Conservation (phyloP, 2,888 invertebrate species). For the Phyllotreta cruciferae region DNA sequence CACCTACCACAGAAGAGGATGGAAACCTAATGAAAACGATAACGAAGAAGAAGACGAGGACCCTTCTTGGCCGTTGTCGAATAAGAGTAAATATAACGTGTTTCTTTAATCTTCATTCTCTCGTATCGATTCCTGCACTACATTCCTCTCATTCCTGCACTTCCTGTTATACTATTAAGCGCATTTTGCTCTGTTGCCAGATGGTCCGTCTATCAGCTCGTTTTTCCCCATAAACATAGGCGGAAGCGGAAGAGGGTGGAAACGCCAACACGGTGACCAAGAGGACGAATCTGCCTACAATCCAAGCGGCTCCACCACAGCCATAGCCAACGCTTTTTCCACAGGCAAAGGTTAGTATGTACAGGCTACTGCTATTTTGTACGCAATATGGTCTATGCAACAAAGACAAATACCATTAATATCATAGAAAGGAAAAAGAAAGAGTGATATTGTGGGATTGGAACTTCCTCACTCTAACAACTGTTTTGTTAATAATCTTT, state of each 20-base stretch:
- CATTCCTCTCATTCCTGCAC: not conserved
- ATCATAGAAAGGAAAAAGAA: too few species aligned
- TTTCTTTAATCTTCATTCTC: too few species aligned
- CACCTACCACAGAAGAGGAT: conserved; percentile 30
- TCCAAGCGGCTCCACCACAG: conserved; percentile 68
- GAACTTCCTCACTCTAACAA: too few species aligned
- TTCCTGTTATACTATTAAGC: not conserved
- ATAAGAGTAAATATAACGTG: conserved; percentile 41
- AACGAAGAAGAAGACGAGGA: conserved; percentile 48
- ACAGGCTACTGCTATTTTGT: not conserved
- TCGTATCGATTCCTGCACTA: too few species aligned
- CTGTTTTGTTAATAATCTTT: too few species aligned
- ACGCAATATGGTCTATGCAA: too few species aligned
- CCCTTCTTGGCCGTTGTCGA: conserved; percentile 11
- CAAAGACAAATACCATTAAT: too few species aligned
- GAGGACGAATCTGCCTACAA: conserved; percentile 49
- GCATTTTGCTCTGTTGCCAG: conserved; percentile 17
- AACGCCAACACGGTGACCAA: conserved; percentile 45
- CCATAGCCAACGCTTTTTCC: conserved; percentile 77
- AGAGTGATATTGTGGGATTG: too few species aligned
- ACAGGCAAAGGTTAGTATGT: conserved; percentile 61
- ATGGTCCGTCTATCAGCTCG: conserved; percentile 59
- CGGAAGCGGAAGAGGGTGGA: conserved; percentile 57
- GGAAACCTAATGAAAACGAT: conserved; percentile 38
- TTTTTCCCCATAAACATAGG: conserved; percentile 74